Conservation (phyloP, 2,888 invertebrate species). For the Nysson spinosus region DNA sequence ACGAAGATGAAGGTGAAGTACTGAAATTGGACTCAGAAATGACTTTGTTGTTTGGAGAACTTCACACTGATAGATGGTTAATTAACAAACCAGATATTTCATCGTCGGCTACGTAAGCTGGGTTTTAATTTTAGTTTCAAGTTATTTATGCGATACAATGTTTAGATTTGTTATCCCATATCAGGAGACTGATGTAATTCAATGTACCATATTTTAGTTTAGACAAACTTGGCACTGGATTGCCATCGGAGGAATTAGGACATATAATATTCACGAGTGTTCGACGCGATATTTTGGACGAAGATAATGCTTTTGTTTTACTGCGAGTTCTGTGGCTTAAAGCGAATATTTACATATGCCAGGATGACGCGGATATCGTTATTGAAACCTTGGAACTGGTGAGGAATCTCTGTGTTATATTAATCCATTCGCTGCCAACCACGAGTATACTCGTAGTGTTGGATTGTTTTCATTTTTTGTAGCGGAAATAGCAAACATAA, state of each 20-base stretch:
- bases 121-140: background rate
- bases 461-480: no score
- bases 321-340: conserved; percentile 80
- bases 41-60: conserved; percentile 80
- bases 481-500: no score
- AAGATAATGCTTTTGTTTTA: conserved; percentile 77
- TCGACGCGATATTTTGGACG: conserved; percentile 76
- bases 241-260: conserved; percentile 78
- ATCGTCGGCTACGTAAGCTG: conserved; percentile 61
- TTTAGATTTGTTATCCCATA: no score
- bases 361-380: conserved; percentile 79
- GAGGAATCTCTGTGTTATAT: conserved; percentile 39
- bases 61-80: conserved; percentile 76
- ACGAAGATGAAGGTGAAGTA: conserved; percentile 72
- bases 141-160: background rate
- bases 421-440: background rate
- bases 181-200: no score
- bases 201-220: conserved; percentile 56
- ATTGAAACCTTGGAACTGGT: conserved; percentile 79
- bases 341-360: conserved; percentile 79
- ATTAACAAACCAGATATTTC: conserved; percentile 65
- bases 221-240: conserved; percentile 69
- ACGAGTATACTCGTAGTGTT: background rate
- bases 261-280: conserved; percentile 78
- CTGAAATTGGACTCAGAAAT: conserved; percentile 78